Conservation (phyloP, 37 sponge, comb jelly and placozoan species). For the Corticium candelabrum region DNA sequence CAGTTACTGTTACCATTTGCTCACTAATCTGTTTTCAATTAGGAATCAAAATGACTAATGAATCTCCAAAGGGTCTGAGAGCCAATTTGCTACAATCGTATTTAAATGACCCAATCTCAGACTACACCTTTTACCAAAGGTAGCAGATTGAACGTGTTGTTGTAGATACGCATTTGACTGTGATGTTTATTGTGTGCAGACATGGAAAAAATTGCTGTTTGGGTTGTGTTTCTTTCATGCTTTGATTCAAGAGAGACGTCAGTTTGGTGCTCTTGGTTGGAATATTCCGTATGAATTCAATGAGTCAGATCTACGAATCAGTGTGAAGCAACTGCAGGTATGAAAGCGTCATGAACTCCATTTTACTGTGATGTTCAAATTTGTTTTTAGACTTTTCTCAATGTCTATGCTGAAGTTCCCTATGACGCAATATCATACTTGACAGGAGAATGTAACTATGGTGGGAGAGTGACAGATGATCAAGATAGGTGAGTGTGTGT, state of each 20-base stretch:
- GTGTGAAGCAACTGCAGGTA: conserved; percentile 35
- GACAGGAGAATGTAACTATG: conserved; percentile 43
- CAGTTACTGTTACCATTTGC: not conserved
- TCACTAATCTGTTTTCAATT: not conserved
- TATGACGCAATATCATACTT: conserved; percentile 26
- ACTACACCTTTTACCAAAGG: conserved; percentile 7
- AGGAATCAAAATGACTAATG: conserved; percentile 39
- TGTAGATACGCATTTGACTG: no score
- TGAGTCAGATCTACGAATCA: conserved; percentile 39
- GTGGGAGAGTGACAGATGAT: conserved; percentile 44
- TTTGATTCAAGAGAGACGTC: conserved; percentile 33
- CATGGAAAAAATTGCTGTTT: conserved; percentile 24
- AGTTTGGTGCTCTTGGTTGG: conserved; percentile 42
- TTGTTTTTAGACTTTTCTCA: conserved; percentile 7
- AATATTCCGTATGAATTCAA: conserved; percentile 57
- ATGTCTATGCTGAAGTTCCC: conserved; percentile 21
- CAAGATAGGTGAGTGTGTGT: conserved; percentile 12
- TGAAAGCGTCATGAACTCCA: not conserved
- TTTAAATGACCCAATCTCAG: conserved; percentile 14
- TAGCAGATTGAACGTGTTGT: not conserved
- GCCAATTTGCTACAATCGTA: conserved; percentile 38
- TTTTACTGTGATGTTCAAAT: not conserved
- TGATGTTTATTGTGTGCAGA: no score
- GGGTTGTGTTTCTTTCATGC: conserved; percentile 45
- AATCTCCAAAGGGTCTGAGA: conserved; percentile 38